Evolutionary conservation across 2,797 vertebrate species (phyloP).

Genomic region (Rhynchotus rufescens): DNA sequence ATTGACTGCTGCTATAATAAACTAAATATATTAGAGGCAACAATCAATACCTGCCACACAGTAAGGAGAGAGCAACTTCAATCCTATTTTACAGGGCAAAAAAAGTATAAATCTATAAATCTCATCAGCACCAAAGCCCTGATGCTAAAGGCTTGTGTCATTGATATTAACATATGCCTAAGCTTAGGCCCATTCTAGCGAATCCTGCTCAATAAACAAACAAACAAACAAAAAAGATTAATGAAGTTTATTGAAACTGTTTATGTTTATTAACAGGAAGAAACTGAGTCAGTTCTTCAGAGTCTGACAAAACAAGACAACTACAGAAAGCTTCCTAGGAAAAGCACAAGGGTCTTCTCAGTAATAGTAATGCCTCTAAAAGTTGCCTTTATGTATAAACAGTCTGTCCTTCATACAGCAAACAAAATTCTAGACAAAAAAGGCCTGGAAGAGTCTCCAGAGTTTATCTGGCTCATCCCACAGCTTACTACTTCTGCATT

Average conservation of each 20-base stretch:
- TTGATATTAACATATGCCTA: not conserved
- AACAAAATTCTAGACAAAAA: not conserved
- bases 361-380: not conserved
- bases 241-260: not conserved
- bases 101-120: not conserved
- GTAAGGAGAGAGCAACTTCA: not conserved
- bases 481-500: not conserved
- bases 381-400: not conserved
- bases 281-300: conserved; percentile 30
- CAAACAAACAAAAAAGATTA: not conserved
- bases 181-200: not conserved
- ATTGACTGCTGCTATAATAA: not conserved
- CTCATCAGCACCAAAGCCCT: not conserved
- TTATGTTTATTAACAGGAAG: conserved; percentile 30
- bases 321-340: not conserved
- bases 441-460: conserved; percentile 20
- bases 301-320: not conserved
- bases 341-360: not conserved
- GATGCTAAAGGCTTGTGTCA: not conserved
- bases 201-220: not conserved
- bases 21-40: not conserved
- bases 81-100: not conserved
- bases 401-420: not conserved
- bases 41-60: not conserved
- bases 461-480: not conserved